Evolutionary conservation across 1,140 invertebrate genomes (phyloP), one percentile per base, ranked within the genome.

Genomic region (Coenobita brevimanus): DNA sequence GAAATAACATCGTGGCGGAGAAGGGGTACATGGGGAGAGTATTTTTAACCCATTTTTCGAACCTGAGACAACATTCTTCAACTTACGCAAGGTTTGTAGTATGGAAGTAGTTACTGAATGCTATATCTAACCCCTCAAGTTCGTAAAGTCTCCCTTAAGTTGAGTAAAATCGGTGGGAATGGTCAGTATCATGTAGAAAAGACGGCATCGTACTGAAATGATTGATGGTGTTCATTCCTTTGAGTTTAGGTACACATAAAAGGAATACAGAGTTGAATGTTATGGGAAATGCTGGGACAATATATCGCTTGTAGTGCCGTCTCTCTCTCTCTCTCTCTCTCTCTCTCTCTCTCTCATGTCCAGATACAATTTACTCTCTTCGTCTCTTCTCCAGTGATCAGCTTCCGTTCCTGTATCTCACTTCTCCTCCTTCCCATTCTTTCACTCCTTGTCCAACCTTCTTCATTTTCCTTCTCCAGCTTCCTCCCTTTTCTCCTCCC

Each of bases 401-500:
- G 67, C 33, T 71, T 38, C 36, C 67, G 67, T 38, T 38, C 33
- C 24, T 38, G 17, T 13, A 17, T n/a, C 54, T 57, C 54, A 13
- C 54, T 57, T n/a, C 54, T n/a, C 54, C 54, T n/a, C n/a, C 54
- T n/a, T 57, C 54, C 54, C 54, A 57, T n/a, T 13, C 67, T 57
- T n/a, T n/a, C 54, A 10, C 54, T 57, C 54, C 54, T n/a, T n/a
- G 54, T 57, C 10, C 13, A 10, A n/a, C 13, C 54, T n/a, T 57
- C n/a, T n/a, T 57, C 54, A 10, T 57, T n/a, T n/a, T n/a, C 54
- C 54, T 13, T 10, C 54, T n/a, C 54, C 54, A 57, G n/a, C 54
- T n/a, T 67, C 64, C n/a, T 24, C n/a, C 64, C n/a, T 24, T n/a
- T n/a, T 67, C 64, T 33, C 64, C n/a, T n/a, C n/a, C 64, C n/a